Evolutionary conservation across 2,113 vertebrate species (phyloP), one percentile per base, ranked within the genome.

Genomic region (Myodes glareolus): DNA sequence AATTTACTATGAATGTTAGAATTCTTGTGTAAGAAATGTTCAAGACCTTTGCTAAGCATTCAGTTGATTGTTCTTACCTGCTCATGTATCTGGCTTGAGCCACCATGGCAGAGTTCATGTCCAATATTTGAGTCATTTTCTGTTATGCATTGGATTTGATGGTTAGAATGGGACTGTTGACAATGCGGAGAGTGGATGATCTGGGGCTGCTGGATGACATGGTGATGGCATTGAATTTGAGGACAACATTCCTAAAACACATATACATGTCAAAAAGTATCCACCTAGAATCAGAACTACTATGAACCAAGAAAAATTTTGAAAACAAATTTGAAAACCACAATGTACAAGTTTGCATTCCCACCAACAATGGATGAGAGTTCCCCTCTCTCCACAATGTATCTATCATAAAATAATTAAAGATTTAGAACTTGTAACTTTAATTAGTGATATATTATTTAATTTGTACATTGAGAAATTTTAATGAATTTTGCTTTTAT

Each of bases 221-320:
- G 97, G 91, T 97, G 97, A 94, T 96, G 95, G 27, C 96, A 98
- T 4, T 98, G 98, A 93, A 97, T 77, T n/a, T 97, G 94, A 87
- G 97, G 98, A 88, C 81, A 96, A 50, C 65, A 96, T 90, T 97
- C 98, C 97, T 97, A 93, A 97, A 95, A 92, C 16, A 94, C 7
- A 97, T 3, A 75, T 9, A 84, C 31, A 92, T 68, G 36, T 25
- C 65, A 96, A 92, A 33, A 97, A 94, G 39, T 1, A 65, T 55
- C 1, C 33, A 88, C 10, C 72, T 52, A 85, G 23, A 88, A 94
- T 76, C 88, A 78, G 70, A 65, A 77, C 52, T 73, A 68, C 27
- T 84, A 61, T 21, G 75, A 76, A 68, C 50, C 33, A 95, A 82
- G 27, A 85, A 85, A 75, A 87, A 92, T 7, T 76, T 45, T 11